Conservation (phyloP, 2,888 invertebrate species). For the Diarsia rubi region DNA sequence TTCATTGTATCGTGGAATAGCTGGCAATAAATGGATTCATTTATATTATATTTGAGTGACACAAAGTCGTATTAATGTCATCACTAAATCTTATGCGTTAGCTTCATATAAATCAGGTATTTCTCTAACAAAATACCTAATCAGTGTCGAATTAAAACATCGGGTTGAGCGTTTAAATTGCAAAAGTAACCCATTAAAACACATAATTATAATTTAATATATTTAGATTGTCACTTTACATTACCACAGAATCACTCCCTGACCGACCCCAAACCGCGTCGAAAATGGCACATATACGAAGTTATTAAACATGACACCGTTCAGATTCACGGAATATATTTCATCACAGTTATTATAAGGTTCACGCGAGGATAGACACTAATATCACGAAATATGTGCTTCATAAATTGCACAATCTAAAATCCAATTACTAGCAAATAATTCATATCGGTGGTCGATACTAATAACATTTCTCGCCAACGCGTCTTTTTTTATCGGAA, state of each 20-base stretch:
- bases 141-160: neutral
- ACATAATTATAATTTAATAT: neutral
- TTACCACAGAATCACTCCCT: neutral
- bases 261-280: neutral
- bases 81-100: neutral
- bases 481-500: conserved; percentile 28
- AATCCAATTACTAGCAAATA: conserved; percentile 56
- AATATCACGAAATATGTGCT: conserved; percentile 47
- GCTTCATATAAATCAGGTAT: neutral
- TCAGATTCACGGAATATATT: conserved; percentile 32
- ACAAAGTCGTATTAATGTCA: neutral
- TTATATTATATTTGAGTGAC: neutral
- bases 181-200: neutral
- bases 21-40: neutral
- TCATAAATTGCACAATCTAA: conserved; percentile 55
- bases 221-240: conserved; percentile 23
- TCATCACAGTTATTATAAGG: conserved; percentile 24
- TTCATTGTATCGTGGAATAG: neutral
- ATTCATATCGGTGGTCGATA: conserved; percentile 47
- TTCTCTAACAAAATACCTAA: neutral
- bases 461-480: conserved; percentile 46
- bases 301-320: conserved; percentile 17
- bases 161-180: neutral
- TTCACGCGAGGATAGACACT: conserved; percentile 24
- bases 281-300: conserved; percentile 9